These are phyloP conservation scores for Dysdera silvatica DNA, from an alignment of 1,140 invertebrate genomes.

Conservation along the genomic window DNA sequence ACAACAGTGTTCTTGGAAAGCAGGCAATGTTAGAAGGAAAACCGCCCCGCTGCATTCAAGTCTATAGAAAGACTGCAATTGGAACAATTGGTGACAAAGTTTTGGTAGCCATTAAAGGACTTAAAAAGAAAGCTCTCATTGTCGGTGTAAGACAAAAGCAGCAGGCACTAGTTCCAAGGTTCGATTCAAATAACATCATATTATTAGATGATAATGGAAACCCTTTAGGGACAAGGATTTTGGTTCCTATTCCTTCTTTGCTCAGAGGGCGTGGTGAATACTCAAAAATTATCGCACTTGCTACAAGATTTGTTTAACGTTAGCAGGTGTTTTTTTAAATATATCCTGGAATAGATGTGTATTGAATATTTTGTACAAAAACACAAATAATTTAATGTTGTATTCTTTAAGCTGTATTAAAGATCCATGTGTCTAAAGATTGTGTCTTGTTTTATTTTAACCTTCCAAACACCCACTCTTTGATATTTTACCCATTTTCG, in stretches of 20 bases:
- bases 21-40: constrained; percentile 86
- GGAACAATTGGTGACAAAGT: constrained; percentile 67
- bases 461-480: too few species aligned
- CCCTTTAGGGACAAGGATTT: constrained; percentile 83
- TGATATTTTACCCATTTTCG: too few species aligned
- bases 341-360: background rate
- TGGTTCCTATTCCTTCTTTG: constrained; percentile 86
- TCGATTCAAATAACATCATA: constrained; percentile 95
- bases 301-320: constrained; percentile 77
- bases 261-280: constrained; percentile 86
- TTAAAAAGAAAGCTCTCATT: constrained; percentile 91
- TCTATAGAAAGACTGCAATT: constrained; percentile 44
- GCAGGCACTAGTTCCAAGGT: constrained; percentile 72
- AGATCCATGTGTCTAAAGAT: too few species aligned
- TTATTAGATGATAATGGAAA: constrained; percentile 87
- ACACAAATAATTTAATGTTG: too few species aligned
- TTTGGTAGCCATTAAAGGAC: constrained; percentile 89
- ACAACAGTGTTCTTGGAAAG: constrained; percentile 91
- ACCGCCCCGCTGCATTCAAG: constrained; percentile 62
- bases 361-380: too few species aligned
- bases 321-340: background rate
- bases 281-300: constrained; percentile 87
- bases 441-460: too few species aligned
- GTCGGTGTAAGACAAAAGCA: constrained; percentile 78
- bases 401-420: too few species aligned